Conservation (phyloP, 2,113 vertebrate genomes). For the Sinocyclocheilus anshuiensis region DNA sequence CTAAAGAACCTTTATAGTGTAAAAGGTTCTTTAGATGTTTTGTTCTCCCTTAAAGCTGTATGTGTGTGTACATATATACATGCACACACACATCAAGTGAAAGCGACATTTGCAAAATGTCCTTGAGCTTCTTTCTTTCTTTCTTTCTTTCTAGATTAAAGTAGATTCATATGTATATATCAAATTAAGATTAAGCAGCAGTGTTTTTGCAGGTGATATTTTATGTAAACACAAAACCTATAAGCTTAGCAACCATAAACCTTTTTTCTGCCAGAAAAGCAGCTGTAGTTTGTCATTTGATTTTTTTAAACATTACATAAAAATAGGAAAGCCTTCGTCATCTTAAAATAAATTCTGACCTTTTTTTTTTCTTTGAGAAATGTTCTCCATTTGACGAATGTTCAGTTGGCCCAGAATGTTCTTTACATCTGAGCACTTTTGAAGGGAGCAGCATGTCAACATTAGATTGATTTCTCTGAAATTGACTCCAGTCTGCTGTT, state of each 20-base stretch:
- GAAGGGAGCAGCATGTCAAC: not conserved
- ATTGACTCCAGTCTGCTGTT: slow-evolving; percentile 13
- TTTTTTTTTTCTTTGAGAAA: not conserved
- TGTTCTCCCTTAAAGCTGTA: no score
- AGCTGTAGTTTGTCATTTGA: no score
- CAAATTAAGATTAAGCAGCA: not conserved
- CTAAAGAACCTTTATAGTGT: no score
- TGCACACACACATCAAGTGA: no score
- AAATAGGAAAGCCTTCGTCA: not conserved
- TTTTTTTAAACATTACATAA: not conserved
- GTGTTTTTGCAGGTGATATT: not conserved
- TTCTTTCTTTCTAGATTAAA: not conserved
- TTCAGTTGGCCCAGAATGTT: not conserved
- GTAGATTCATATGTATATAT: not conserved
- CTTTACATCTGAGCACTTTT: slow-evolving; percentile 6
- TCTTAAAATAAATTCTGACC: not conserved
- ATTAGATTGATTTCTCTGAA: not conserved
- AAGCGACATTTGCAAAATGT: no score
- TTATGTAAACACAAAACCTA: no score
- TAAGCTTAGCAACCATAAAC: no score
- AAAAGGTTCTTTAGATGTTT: no score
- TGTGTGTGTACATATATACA: no score
- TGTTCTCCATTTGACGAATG: not conserved
- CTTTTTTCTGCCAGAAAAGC: no score
- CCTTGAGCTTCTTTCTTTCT: no score